phyloP scores from a whole-genome alignment of 2,113 vertebrate genomes.

The Lepisosteus oculatus region DNA sequence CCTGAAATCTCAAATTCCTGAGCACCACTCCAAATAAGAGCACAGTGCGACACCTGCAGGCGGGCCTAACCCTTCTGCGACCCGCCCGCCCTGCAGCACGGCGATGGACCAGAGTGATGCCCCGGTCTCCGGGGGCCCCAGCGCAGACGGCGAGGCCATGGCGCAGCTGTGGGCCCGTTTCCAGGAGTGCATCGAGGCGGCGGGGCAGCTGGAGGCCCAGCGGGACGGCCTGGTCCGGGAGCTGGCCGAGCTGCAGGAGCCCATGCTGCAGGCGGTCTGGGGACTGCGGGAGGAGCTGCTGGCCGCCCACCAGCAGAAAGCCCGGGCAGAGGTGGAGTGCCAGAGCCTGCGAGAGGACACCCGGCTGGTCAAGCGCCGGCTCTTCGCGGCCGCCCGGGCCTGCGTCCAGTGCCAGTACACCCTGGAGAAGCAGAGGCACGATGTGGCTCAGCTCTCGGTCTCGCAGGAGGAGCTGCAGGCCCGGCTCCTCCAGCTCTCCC shows the following conservation, averaged over 20 bases:
- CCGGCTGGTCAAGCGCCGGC: constrained; percentile 71
- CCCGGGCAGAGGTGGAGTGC: constrained; percentile 77
- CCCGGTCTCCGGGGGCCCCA: constrained; percentile 11
- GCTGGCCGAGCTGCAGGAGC: constrained; percentile 70
- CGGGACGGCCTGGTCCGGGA: constrained; percentile 75
- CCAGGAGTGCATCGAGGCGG: constrained; percentile 73
- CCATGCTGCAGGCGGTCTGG: constrained; percentile 65
- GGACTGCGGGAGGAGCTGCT: constrained; percentile 72
- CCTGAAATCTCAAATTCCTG: too few relatives aligned
- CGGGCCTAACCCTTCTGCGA: too few relatives aligned
- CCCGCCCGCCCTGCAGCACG: constrained; percentile 2
- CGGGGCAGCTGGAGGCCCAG: constrained; percentile 71
- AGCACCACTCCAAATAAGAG: too few relatives aligned
- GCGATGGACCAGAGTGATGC: constrained; percentile 49
- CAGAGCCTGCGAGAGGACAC: constrained; percentile 76
- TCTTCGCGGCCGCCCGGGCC: constrained; percentile 79
- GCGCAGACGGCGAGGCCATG: constrained; percentile 17
- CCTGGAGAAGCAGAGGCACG: constrained; percentile 68
- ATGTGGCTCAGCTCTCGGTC: constrained; percentile 66
- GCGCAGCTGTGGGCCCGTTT: constrained; percentile 41
- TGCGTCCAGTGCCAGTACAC: constrained; percentile 78
- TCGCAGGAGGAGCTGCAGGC: constrained; percentile 68
- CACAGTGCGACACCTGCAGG: too few relatives aligned
- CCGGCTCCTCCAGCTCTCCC: constrained; percentile 65
- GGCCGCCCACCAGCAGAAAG: constrained; percentile 70